These are phyloP conservation scores for Ceyx margarethae DNA, from an alignment of 2,113 vertebrate species.

Conservation along the genomic window DNA sequence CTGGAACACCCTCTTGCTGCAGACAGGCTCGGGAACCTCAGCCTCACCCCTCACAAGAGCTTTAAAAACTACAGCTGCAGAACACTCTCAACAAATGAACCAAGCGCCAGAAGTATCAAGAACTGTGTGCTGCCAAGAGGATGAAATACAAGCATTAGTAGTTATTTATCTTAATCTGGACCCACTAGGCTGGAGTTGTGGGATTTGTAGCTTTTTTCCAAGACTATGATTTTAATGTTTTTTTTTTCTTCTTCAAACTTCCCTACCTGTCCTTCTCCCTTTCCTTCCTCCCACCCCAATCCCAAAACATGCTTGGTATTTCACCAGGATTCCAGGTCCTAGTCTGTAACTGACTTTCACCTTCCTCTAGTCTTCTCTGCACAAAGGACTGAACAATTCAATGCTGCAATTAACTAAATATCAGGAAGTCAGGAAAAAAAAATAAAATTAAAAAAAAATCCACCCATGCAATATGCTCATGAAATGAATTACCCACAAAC, in stretches of 20 bases:
- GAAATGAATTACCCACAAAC: conserved; percentile 7
- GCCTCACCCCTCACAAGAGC: background rate
- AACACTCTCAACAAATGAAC: background rate
- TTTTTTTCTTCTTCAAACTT: background rate
- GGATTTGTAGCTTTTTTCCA: background rate
- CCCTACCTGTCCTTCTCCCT: background rate
- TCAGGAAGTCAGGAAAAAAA: background rate
- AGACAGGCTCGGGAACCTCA: background rate
- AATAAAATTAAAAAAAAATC: background rate
- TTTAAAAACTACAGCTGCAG: background rate
- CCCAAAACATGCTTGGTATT: background rate
- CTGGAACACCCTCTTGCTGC: background rate
- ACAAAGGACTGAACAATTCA: background rate
- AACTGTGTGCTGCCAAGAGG: background rate
- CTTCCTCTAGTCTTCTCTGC: background rate
- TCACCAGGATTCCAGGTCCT: background rate
- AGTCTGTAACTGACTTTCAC: conserved; percentile 8
- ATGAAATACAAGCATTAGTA: background rate
- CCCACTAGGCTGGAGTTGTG: background rate
- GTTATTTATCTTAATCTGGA: background rate
- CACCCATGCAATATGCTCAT: background rate
- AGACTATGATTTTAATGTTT: background rate
- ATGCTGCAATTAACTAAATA: background rate
- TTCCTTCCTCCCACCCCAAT: background rate
- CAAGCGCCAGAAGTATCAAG: background rate